Evolutionary conservation across 2,797 vertebrate genomes (phyloP), one percentile per base, ranked within the genome.

Genomic region (Toxotes lorentzi): DNA sequence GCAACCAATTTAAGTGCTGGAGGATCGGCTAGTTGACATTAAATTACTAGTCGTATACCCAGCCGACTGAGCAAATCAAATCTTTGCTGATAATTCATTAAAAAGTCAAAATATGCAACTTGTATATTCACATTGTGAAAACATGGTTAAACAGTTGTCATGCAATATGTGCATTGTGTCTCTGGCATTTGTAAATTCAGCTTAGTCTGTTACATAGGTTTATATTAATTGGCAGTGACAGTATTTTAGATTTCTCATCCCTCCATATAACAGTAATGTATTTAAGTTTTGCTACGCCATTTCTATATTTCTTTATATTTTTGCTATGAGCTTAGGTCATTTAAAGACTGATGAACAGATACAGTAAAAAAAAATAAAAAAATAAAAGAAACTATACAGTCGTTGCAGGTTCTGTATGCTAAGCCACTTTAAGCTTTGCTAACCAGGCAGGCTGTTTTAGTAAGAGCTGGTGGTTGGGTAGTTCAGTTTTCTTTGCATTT

Each of bases 101-200:
- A 64, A 62, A 70, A 75, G 56, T 57, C 27, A 66, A 75, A 77
- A 83, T 86, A 85, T 88, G 83, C 84, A 87, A 83, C 75, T 72
- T 78, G 71, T 73, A 45, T 70, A 81, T 70, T 81, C 59, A 51
- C 77, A 14, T 73, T 48, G 23, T 67, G 63, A 56, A 61, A 30
- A 79, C 43, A 56, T 64, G 77, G 72, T 83, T 57, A 48, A 83
- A 71, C 64, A 48, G 40, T 69, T 70, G 57, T 78, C 59, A 73
- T 75, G 40, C 60, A 78, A 59, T 74, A 64, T 73, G 66, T 80
- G 62, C 38, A 21, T 68, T 58, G 41, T 76, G 60, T 81, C 79
- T 79, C 69, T 61, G 65, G 50, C 71, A n/a, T 79, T 65, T 27
- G 32, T 73, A 30, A 32, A 32, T 48, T 57, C 38, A 60, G 41